These are phyloP conservation scores for Eupithecia tripunctaria DNA, from an alignment of 2,888 invertebrate genomes.

Conservation along the genomic window DNA sequence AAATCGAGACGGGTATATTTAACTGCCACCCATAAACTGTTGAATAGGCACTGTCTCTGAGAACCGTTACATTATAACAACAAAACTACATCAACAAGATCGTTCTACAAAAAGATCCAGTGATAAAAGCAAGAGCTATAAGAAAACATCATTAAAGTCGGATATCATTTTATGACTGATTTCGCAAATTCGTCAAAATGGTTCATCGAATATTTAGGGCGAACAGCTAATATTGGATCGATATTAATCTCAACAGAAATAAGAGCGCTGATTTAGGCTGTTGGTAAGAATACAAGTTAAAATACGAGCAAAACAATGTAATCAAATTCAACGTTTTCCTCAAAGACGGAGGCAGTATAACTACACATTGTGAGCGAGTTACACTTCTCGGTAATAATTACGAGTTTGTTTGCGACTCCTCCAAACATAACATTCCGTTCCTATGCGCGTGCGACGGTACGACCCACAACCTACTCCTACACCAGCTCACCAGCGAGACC, in stretches of 20 bases:
- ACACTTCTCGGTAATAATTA: constrained; percentile 68
- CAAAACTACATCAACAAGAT: constrained; percentile 49
- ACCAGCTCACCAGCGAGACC: constrained; percentile 55
- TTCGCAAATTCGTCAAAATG: constrained; percentile 17
- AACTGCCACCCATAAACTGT: constrained; percentile 83
- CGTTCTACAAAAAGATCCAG: constrained; percentile 37
- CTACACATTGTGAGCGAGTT: constrained; percentile 64
- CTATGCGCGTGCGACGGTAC: constrained; percentile 73
- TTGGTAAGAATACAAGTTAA: constrained; percentile 28
- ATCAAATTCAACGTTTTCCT: constrained; percentile 54
- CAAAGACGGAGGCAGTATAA: constrained; percentile 58
- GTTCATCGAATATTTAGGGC: constrained; percentile 22
- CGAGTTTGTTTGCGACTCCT: constrained; percentile 77
- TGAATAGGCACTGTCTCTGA: constrained; percentile 73
- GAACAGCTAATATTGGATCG: constrained; percentile 18
- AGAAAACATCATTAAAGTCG: constrained; percentile 28
- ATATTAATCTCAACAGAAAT: constrained; percentile 18
- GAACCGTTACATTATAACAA: constrained; percentile 60
- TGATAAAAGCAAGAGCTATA: constrained; percentile 28
- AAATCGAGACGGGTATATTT: constrained; percentile 83
- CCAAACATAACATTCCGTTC: constrained; percentile 76
- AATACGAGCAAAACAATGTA: constrained; percentile 47
- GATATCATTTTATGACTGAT: constrained; percentile 17
- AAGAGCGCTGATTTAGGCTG: constrained; percentile 22
- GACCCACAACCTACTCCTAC: constrained; percentile 66